Base-by-base conservation (phyloP, 2,888 invertebrate species). In the Amblyjoppa proteus region DNA sequence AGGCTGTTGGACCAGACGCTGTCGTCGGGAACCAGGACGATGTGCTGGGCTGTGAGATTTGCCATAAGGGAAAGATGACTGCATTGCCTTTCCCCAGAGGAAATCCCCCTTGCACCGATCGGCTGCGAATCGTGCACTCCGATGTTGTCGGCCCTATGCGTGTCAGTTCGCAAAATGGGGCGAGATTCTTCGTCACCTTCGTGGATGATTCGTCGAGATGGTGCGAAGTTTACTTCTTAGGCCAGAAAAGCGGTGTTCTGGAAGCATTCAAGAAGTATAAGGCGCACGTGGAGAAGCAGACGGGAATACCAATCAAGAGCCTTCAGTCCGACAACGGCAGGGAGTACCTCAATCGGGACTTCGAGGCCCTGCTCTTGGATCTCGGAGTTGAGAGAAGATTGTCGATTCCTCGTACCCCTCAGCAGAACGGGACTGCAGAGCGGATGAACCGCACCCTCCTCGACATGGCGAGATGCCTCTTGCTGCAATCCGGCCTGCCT, bases 361-460 rank as follows among this genome's bases (percentile, higher is more conserved):
- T 82, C 16, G 28, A 79, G 13, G 41, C 66, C n/a, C 75, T 69
- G 61, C 58, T 81, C 13, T 34, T 58, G 25, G 16, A 58, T 3
- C 25, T 53, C 2, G 83, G 89, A 28, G 92, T 91, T 9, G 56
- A 49, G 1, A 87, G 90, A 38, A 75, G 89, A 61, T 66, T 83
- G 1, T 87, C 90, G 1, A 85, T 88, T 4, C 83, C 91, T 0
- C 83, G 89, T 51, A 90, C 86, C 6, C 90, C 89, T 0, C 88
- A 91, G 73, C 88, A 90, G 58, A 92, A 91, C 83, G 92, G 90
- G 0, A 51, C 82, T 7, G 88, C 91, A 4, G 92, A 92, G 70
- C 56, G 91, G 0, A 88, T 89, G 68, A 91, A 91, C 58, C 79
- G 89, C 2, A 91, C 90, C 6, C 76, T 91, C 0, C 86, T 90